Base-by-base conservation (phyloP, 2,888 invertebrate genomes). In the Heliconius cydno region DNA sequence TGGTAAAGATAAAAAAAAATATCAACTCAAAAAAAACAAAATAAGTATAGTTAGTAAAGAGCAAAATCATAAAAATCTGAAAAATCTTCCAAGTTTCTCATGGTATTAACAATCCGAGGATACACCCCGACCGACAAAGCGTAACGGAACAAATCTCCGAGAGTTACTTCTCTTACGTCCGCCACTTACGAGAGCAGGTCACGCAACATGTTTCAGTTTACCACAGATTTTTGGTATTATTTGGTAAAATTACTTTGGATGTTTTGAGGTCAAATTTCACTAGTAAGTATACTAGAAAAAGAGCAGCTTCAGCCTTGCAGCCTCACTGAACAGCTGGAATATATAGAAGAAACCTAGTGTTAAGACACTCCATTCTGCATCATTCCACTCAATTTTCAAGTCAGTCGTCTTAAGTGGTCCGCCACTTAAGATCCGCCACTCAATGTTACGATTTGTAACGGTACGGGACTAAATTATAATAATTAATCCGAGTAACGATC, bases 101-200 rank as follows among this genome's bases (percentile, higher is more conserved):
- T 15, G 3, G 41, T 38, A 41, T 41, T 41, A 46, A 41, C 25
- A 70, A 70, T 13, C 41, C 41, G 25, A 25, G 46, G 46, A 70
- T 70, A 25, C 25, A 25, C 41, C 41, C 41, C 41, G 25, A 70
- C 70, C 41, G 70, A 25, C 41, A 41, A 19, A 70, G 41, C 70
- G 70, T 70, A 25, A 70, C 46, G 68, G 70, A 15, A 70, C 70
- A 70, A 70, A 70, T 70, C 70, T 46, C 25, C 25, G 70, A 46
- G 41, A 65, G 65, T 30, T 15, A 7, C 70, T 41, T 41, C 25
- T 70, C 46, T 46, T 10, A 15, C 25, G 70, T 15, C 70, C 25
- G 41, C 41, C 46, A n/a, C 46, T 70, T 70, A 70, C 25, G 70
- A 25, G 70, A 25, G 41, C 70, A 46, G 28, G 70, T 70, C 70